These are phyloP conservation scores for Apamea epomidion DNA, from an alignment of 2,888 invertebrate species.

Conservation along the genomic window DNA sequence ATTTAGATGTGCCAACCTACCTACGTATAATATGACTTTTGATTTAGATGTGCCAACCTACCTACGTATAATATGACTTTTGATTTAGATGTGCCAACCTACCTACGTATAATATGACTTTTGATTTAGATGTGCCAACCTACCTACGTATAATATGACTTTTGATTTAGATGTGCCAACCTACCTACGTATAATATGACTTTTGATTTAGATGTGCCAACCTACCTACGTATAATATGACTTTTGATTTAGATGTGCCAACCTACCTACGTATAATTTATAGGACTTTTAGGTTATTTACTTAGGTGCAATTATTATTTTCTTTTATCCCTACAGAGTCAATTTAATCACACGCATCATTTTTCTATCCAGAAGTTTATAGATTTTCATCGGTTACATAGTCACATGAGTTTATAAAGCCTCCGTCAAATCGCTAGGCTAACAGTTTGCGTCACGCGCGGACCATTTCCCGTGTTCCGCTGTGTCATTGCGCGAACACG, in stretches of 20 bases:
- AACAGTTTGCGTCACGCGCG: constrained; percentile 54
- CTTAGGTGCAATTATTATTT: too few relatives aligned
- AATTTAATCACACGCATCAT: not conserved
- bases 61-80: not conserved
- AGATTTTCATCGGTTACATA: not conserved
- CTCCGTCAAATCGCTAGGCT: constrained; percentile 42
- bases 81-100: not conserved
- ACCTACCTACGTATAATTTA: not conserved
- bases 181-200: not conserved
- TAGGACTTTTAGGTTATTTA: not conserved
- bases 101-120: not conserved
- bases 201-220: not conserved
- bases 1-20: not conserved
- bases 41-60: not conserved
- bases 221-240: not conserved
- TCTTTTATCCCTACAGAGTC: not conserved
- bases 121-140: not conserved
- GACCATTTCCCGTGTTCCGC: constrained; percentile 72
- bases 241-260: not conserved
- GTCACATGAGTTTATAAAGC: constrained; percentile 2
- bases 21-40: not conserved
- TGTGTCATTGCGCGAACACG: constrained; percentile 71
- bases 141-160: not conserved
- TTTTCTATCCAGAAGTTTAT: not conserved
- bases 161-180: not conserved